Conservation (phyloP, 2,888 invertebrate genomes). For the Drosophila acutilabella region DNA sequence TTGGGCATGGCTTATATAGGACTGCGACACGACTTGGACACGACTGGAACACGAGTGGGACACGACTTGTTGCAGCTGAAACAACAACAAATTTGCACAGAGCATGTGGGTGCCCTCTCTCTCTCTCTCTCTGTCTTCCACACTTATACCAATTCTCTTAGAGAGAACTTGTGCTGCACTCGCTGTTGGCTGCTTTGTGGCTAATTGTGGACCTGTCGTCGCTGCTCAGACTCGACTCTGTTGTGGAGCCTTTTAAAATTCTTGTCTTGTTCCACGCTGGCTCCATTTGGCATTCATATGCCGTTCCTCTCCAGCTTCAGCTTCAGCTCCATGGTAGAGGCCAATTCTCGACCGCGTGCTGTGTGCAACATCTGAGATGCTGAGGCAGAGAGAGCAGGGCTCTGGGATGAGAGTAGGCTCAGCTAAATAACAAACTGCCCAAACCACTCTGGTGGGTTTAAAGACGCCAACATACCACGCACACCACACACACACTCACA, state of each 20-base stretch:
- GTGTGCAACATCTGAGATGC: constrained; percentile 43
- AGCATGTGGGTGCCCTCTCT: constrained; percentile 50
- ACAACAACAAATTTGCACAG: constrained; percentile 9
- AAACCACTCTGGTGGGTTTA: constrained; percentile 70
- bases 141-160: neutral
- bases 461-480: constrained; percentile 56
- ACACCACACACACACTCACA: constrained; percentile 10
- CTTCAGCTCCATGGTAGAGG: constrained; percentile 26
- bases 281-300: constrained; percentile 58
- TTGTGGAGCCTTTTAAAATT: constrained; percentile 71
- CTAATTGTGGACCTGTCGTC: constrained; percentile 85
- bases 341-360: constrained; percentile 60
- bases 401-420: constrained; percentile 7
- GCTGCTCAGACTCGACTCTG: constrained; percentile 58
- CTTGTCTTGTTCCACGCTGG: constrained; percentile 63
- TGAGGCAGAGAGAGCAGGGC: constrained; percentile 16
- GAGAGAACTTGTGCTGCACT: constrained; percentile 1
- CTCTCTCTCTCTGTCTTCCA: neutral
- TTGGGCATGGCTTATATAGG: neutral
- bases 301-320: constrained; percentile 18
- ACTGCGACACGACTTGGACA: neutral
- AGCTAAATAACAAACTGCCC: constrained; percentile 59
- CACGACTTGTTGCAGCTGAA: constrained; percentile 2
- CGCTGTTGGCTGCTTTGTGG: constrained; percentile 51
- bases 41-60: neutral